A percentile compares a stretch with the other conserved stretches of the same genome.
Conservation (phyloP, 2,113 vertebrate species). For the Gracilinanus agilis region DNA sequence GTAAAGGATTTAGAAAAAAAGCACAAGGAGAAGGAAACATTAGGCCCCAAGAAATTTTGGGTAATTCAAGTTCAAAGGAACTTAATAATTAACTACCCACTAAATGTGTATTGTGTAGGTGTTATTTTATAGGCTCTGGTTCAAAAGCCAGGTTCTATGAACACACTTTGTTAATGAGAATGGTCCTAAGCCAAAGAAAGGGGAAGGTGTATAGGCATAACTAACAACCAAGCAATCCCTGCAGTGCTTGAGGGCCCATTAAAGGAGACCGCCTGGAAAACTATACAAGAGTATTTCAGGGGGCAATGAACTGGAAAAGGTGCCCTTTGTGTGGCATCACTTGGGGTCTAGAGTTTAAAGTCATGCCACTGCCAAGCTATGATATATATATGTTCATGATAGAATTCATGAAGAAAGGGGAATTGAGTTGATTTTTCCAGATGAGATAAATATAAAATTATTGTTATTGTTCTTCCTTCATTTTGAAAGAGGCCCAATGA, state of each 20-base stretch:
- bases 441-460: not conserved
- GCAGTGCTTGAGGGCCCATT: not conserved
- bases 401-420: not conserved
- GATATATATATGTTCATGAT: not conserved
- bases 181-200: not conserved
- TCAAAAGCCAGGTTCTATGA: not conserved
- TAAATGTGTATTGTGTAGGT: not conserved
- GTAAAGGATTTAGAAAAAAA: not conserved
- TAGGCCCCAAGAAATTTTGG: conserved; percentile 1
- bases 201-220: conserved; percentile 4
- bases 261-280: not conserved
- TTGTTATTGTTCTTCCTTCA: too few species aligned
- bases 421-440: not conserved
- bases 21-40: not conserved
- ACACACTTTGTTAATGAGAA: not conserved
- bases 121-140: not conserved
- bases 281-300: not conserved
- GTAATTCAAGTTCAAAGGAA: not conserved
- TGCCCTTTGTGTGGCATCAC: not conserved
- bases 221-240: not conserved
- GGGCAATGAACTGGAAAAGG: conserved; percentile 4
- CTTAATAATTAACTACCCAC: not conserved
- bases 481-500: too few species aligned
- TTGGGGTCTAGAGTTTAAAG: not conserved
- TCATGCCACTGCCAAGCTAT: not conserved